Conservation (phyloP, 2,888 invertebrate genomes). For the Asteroscopus sphinx region DNA sequence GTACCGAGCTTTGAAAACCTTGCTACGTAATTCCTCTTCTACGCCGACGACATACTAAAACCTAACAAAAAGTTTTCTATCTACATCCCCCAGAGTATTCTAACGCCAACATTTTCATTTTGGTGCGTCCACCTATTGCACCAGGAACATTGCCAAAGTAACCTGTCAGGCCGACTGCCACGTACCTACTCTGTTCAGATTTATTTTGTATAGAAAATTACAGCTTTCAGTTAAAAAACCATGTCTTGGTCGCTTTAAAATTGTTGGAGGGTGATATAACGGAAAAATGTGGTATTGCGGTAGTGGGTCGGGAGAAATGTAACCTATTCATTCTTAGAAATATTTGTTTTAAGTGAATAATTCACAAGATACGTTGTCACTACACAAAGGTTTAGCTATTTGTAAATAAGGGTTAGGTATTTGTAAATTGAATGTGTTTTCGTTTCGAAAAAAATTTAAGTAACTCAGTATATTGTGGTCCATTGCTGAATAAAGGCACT, state of each 20-base stretch:
- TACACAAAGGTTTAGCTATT: too few relatives aligned
- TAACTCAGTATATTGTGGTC: too few relatives aligned
- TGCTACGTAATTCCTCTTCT: too few relatives aligned
- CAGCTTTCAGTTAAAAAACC: conserved; percentile 36
- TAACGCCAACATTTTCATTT: conserved; percentile 61
- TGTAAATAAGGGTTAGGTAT: too few relatives aligned
- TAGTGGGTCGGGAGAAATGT: neutral
- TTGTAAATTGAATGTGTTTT: too few relatives aligned
- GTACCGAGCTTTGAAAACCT: too few relatives aligned
- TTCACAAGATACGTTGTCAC: too few relatives aligned
- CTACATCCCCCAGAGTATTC: conserved; percentile 16
- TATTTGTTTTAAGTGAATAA: too few relatives aligned
- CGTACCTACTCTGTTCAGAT: conserved; percentile 56
- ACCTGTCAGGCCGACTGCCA: conserved; percentile 66
- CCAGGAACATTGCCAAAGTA: conserved; percentile 77
- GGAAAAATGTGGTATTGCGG: conserved; percentile 6
- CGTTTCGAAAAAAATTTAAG: too few relatives aligned
- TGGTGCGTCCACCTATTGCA: conserved; percentile 58
- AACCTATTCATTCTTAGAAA: too few relatives aligned
- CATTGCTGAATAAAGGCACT: too few relatives aligned
- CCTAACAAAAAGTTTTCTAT: neutral
- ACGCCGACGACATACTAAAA: neutral
- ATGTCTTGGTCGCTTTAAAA: conserved; percentile 4
- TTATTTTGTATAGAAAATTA: conserved; percentile 56
- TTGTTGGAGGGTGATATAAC: conserved; percentile 19